These are phyloP conservation scores for Napeogenes sylphis DNA, from an alignment of 2,888 invertebrate species.

Conservation along the genomic window DNA sequence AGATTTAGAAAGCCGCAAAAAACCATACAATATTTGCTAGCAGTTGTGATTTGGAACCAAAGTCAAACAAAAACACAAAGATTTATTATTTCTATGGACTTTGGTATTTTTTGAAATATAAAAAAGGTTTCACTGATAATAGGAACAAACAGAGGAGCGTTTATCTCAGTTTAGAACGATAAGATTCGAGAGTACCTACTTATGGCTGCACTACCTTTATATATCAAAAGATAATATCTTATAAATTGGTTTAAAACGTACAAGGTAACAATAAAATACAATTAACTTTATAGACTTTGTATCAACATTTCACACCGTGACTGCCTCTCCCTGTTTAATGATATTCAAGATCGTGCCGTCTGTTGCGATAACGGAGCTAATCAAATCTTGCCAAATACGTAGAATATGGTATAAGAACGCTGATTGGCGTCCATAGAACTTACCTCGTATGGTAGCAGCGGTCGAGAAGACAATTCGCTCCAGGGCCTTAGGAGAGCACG, in stretches of 20 bases:
- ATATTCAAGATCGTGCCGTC: constrained; percentile 45
- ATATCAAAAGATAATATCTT: constrained; percentile 22
- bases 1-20: background rate
- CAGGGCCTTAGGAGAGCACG: constrained; percentile 64
- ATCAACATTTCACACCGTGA: constrained; percentile 40
- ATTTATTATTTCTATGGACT: background rate
- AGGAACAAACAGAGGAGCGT: constrained; percentile 49
- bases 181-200: constrained; percentile 37
- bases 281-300: constrained; percentile 38
- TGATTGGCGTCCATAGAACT: constrained; percentile 54
- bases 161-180: constrained; percentile 39
- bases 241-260: constrained; percentile 14
- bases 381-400: constrained; percentile 58
- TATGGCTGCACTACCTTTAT: constrained; percentile 23
- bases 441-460: constrained; percentile 59
- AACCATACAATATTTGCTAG: constrained; percentile 6
- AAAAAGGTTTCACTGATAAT: constrained; percentile 40
- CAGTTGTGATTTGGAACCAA: background rate
- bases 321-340: constrained; percentile 41
- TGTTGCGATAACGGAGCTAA: constrained; percentile 44
- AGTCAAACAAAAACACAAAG: background rate
- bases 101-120: background rate
- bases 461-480: constrained; percentile 59
- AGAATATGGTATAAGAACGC: constrained; percentile 53
- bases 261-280: constrained; percentile 34